A percentile compares a stretch with the other conserved stretches of the same genome.
Evolutionary conservation across 1,140 invertebrate genomes (phyloP).

Genomic region (Pogonomyrmex californicus): DNA sequence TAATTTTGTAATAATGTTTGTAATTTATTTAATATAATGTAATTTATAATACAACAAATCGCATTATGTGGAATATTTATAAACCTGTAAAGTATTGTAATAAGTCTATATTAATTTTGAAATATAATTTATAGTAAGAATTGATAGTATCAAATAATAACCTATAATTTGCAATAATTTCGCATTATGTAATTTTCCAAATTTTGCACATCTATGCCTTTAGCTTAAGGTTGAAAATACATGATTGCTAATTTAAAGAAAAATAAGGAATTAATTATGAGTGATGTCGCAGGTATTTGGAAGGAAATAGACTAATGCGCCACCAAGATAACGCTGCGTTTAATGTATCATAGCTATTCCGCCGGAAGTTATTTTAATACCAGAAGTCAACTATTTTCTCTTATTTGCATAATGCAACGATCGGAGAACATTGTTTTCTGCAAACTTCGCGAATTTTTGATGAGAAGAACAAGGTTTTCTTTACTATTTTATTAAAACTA

Average conservation of each 20-base stretch:
- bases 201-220: background rate
- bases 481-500: background rate
- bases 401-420: constrained; percentile 6
- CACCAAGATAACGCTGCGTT: constrained; percentile 1
- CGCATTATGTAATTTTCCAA: background rate
- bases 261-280: constrained; percentile 31
- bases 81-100: background rate
- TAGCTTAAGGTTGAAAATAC: background rate
- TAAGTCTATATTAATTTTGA: background rate
- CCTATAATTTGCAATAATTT: background rate
- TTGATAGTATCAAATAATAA: background rate
- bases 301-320: background rate
- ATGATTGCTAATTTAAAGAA: constrained; percentile 32
- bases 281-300: constrained; percentile 13
- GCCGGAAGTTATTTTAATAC: constrained; percentile 2
- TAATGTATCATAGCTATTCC: background rate
- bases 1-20: constrained; percentile 26
- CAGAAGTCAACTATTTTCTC: constrained; percentile 22
- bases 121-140: background rate
- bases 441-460: constrained; percentile 13
- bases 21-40: background rate
- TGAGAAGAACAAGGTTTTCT: background rate
- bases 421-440: background rate
- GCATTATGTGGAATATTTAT: background rate
- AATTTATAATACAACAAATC: background rate